phyloP scores from a whole-genome alignment of 2,113 vertebrate species.

The Mugil cephalus region DNA sequence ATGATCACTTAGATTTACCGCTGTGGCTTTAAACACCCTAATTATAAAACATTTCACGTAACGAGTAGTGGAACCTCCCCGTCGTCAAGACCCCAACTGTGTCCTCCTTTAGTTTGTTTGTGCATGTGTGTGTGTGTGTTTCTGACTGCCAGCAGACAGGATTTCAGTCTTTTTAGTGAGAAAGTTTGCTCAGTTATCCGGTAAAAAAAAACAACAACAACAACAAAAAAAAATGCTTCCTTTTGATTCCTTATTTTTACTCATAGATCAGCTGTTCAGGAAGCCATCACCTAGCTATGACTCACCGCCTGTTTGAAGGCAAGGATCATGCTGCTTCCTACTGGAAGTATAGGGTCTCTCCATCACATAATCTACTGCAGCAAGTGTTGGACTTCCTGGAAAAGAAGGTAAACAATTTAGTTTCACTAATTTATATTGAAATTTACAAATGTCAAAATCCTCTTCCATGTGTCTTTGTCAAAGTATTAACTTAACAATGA shows the following conservation, averaged over 20 bases:
- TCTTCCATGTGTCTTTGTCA: background rate
- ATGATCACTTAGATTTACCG: background rate
- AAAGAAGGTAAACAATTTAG: constrained; percentile 64
- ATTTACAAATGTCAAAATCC: background rate
- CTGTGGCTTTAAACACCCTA: constrained; percentile 49
- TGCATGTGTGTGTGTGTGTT: background rate
- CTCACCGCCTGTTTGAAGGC: constrained; percentile 85
- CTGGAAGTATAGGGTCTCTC: constrained; percentile 84
- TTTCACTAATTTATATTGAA: background rate
- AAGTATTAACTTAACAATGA: background rate
- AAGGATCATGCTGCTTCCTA: constrained; percentile 81
- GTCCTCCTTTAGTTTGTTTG: background rate
- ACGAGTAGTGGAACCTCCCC: background rate
- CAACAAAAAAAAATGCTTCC: too few relatives aligned
- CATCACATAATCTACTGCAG: constrained; percentile 76
- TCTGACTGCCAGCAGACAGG: background rate
- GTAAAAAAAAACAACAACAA: background rate
- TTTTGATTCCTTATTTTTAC: background rate
- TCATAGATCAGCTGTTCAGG: background rate
- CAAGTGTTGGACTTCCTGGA: constrained; percentile 80
- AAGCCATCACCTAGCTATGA: constrained; percentile 68
- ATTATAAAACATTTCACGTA: constrained; percentile 32
- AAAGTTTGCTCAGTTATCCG: background rate
- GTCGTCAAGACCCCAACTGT: constrained; percentile 13
- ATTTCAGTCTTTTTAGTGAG: background rate